These are phyloP conservation scores for Tachysurus vachellii DNA, from an alignment of 2,113 vertebrate species.

Conservation along the genomic window DNA sequence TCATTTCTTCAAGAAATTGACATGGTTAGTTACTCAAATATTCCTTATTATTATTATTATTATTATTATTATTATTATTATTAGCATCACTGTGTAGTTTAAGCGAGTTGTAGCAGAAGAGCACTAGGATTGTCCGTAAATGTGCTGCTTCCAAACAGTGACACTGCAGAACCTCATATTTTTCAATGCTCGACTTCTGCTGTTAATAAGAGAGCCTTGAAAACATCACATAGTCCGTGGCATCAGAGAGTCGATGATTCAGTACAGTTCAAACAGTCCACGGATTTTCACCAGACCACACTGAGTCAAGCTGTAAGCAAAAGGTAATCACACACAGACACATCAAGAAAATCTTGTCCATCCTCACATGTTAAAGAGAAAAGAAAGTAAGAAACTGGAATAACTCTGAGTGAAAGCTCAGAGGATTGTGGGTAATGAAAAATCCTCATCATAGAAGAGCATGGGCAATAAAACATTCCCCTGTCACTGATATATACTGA, in stretches of 20 bases:
- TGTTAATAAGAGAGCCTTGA: neutral
- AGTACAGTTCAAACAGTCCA: neutral
- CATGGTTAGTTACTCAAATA: neutral
- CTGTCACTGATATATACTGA: neutral
- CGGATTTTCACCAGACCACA: neutral
- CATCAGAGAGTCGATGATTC: neutral
- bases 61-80: no score
- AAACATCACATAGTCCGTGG: neutral
- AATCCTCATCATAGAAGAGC: constrained; percentile 29
- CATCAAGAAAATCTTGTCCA: neutral
- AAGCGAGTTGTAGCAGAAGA: neutral
- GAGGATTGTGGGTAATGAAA: constrained; percentile 20
- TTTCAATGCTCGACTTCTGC: neutral
- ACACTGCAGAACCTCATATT: neutral
- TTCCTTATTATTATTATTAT: neutral
- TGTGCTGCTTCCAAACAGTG: neutral
- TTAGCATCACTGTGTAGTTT: neutral
- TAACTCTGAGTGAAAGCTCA: neutral
- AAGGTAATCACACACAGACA: neutral
- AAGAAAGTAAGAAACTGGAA: neutral
- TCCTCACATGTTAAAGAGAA: neutral
- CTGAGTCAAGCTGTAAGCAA: neutral
- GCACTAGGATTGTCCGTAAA: neutral
- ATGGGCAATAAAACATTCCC: constrained; percentile 24
- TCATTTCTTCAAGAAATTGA: neutral